Percentiles rank a stretch among this genome's conserved stretches.
phyloP scores from a whole-genome alignment of 2,113 vertebrate species.

The Fukomys damarensis region DNA sequence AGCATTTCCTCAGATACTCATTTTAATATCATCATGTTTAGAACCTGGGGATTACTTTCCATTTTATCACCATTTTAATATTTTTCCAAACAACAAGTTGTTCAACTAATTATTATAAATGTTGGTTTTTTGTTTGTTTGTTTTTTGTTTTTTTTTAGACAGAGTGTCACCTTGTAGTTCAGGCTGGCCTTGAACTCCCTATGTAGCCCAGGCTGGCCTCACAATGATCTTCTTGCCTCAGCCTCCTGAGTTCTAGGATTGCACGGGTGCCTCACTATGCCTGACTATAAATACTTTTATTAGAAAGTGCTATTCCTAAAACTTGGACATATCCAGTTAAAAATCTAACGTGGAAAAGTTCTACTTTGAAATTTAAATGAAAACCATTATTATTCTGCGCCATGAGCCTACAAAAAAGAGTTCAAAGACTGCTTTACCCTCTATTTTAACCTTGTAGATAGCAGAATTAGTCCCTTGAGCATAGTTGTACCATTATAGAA shows the following conservation, averaged over 20 bases:
- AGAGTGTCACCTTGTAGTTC: too few species aligned
- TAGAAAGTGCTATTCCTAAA: background rate
- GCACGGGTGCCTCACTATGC: too few species aligned
- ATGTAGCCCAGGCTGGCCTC: too few species aligned
- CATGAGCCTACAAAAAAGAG: background rate
- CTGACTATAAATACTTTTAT: background rate
- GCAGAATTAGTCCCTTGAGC: slow-evolving; percentile 18
- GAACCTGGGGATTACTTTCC: background rate
- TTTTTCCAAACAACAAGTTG: slow-evolving; percentile 9
- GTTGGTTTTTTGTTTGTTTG: too few species aligned
- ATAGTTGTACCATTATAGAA: background rate
- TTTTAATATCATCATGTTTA: background rate
- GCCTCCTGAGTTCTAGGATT: too few species aligned
- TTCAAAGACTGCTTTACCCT: slow-evolving; percentile 12
- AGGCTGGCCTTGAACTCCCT: too few species aligned
- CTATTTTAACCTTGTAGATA: slow-evolving; percentile 19
- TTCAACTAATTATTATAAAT: background rate
- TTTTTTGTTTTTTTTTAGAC: too few species aligned
- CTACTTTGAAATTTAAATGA: slow-evolving; percentile 40
- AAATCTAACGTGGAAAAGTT: background rate
- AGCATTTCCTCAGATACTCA: background rate
- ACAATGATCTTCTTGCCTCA: too few species aligned
- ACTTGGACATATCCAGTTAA: background rate
- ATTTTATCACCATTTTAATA: background rate
- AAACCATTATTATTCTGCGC: background rate